Conservation (phyloP, 2,113 vertebrate species). For the Ginglymostoma cirratum region DNA sequence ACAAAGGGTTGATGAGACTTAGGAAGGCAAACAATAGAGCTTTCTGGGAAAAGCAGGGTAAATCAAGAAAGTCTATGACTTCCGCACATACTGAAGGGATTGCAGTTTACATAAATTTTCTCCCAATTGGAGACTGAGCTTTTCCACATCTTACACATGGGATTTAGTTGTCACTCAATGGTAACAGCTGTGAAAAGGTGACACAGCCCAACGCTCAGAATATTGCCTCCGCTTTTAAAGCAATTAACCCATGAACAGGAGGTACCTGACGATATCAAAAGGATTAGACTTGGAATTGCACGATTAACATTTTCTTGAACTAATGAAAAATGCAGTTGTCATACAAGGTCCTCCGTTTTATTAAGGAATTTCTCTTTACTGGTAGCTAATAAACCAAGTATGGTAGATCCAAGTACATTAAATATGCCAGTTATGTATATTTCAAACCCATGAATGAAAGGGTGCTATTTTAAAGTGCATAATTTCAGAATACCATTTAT, state of each 20-base stretch:
- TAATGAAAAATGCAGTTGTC: slow-evolving; percentile 78
- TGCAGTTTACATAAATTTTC: slow-evolving; percentile 85
- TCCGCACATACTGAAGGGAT: slow-evolving; percentile 83
- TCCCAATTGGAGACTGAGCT: slow-evolving; percentile 87
- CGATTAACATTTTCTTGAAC: slow-evolving; percentile 82
- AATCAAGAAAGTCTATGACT: slow-evolving; percentile 98
- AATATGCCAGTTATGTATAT: slow-evolving; percentile 31
- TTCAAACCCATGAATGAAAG: slow-evolving; percentile 5
- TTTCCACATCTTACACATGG: slow-evolving; percentile 84
- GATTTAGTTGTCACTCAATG: slow-evolving; percentile 97
- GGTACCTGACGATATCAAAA: slow-evolving; percentile 82
- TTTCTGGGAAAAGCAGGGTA: slow-evolving; percentile 99
- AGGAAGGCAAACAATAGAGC: slow-evolving; percentile 98
- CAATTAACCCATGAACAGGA: slow-evolving; percentile 94
- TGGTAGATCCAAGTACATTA: slow-evolving; percentile 33
- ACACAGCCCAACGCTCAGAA: slow-evolving; percentile 83
- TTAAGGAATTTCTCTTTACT: slow-evolving; percentile 46
- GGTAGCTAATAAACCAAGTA: slow-evolving; percentile 51
- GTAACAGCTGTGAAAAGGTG: slow-evolving; percentile 88
- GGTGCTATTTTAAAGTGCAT: slow-evolving; percentile 40
- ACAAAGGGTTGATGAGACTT: slow-evolving; percentile 99
- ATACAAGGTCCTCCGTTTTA: slow-evolving; percentile 64
- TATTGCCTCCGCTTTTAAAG: slow-evolving; percentile 86
- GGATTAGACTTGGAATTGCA: slow-evolving; percentile 72
- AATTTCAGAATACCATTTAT: slow-evolving; percentile 47